Percentiles rank a stretch among this genome's conserved stretches.
Evolutionary conservation across 2,113 vertebrate species (phyloP).

Genomic region (Physeter macrocephalus): DNA sequence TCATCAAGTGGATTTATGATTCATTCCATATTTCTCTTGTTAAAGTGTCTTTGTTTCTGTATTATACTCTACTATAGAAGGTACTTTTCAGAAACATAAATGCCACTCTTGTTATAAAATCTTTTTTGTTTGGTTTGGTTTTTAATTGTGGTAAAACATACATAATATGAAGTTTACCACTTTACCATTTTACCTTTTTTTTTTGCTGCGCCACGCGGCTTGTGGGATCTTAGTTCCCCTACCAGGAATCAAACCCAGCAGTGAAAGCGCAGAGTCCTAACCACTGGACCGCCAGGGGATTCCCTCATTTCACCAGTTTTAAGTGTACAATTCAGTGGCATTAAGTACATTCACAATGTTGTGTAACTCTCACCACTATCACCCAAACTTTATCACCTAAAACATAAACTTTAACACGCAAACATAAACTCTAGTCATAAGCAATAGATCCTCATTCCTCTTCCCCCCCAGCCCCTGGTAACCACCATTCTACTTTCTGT

Average conservation of each 20-base stretch:
- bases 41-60: neutral
- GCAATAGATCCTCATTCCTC: neutral
- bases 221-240: neutral
- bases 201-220: too few species aligned
- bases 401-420: neutral
- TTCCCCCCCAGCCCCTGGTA: neutral
- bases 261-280: neutral
- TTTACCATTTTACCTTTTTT: neutral
- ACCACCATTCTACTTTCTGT: neutral
- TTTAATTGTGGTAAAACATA: neutral
- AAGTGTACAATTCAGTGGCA: too few species aligned
- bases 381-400: neutral
- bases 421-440: neutral
- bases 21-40: slow-evolving; percentile 18
- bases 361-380: neutral
- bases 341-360: too few species aligned
- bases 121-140: neutral
- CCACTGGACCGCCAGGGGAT: neutral
- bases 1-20: neutral
- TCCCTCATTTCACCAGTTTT: too few species aligned
- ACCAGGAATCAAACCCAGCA: neutral
- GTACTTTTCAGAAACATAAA: slow-evolving; percentile 1
- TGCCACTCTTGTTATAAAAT: neutral
- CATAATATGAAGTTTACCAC: too few species aligned
- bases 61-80: neutral